Evolutionary conservation across 2,113 vertebrate genomes (phyloP).

Genomic region (Chaetorhynchus papuensis): DNA sequence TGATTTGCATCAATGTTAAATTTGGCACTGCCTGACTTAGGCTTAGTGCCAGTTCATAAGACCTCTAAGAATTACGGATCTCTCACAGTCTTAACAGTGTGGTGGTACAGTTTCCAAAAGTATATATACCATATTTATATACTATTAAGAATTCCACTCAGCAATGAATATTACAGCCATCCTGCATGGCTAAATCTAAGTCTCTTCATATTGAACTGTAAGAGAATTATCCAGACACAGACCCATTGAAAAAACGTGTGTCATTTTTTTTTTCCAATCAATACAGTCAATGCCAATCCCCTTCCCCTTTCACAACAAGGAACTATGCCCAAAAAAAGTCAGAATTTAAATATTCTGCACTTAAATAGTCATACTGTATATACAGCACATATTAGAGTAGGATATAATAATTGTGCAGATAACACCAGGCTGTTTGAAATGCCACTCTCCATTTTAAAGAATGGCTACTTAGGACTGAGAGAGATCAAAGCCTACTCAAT

Average conservation of each 20-base stretch:
- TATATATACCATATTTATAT: neutral
- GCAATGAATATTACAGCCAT: neutral
- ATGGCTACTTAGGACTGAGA: neutral
- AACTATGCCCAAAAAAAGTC: neutral
- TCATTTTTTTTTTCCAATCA: neutral
- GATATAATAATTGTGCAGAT: neutral
- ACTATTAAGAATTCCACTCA: neutral
- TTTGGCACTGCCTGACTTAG: neutral
- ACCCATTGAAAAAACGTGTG: rapidly evolving
- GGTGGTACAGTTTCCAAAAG: neutral
- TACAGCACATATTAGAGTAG: neutral
- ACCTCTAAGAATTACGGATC: neutral
- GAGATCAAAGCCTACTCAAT: neutral
- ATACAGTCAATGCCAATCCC: neutral
- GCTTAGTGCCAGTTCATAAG: neutral
- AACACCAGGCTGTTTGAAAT: neutral
- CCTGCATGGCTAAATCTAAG: neutral
- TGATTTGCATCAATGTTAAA: neutral
- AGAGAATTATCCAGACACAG: neutral
- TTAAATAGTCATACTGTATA: neutral
- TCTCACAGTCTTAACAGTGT: neutral
- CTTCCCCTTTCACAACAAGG: neutral
- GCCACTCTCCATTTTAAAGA: neutral
- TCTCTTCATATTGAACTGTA: neutral
- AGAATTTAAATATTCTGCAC: neutral